Base-by-base conservation (phyloP, 2,888 invertebrate species). In the Smittia sp. region DNA sequence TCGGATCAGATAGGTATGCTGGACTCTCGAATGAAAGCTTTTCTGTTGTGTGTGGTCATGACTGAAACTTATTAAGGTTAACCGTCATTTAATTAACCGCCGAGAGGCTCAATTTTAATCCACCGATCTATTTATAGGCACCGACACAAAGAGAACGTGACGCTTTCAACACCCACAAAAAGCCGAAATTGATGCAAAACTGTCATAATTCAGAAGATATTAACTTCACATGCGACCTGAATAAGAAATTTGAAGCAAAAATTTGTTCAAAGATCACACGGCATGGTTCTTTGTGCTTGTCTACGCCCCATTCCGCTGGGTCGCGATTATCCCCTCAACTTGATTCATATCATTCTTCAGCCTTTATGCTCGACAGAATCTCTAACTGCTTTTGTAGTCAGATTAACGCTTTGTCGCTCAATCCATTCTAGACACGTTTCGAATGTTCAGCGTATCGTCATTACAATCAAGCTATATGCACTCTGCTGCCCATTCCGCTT, bases 21-120 rank as follows among this genome's bases (percentile, higher is more conserved):
- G 4, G 58, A 58, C 58, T 6, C 3, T 58, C 58, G 22, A 13
- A 58, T 58, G 58, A 20, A 22, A 58, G 58, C 18, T 58, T 58
- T 15, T 58, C 58, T 58, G 22, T 58, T 58, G 58, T 58, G 22
- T 58, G 58, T 58, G 58, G 58, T 58, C 58, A 58, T 22, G 58
- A 58, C 6, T 4, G 4, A 32, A 32, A 46, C 46, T 6, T 46
- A 46, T 46, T 46, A 46, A 46, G 46, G 46, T 46, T 46, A 46
- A 15, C 46, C 13, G 46, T n/a, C 46, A 32, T 46, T 46, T 15
- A 46, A 46, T 46, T 46, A 46, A 46, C 11, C n/a, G 46, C 13
- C 11, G 46, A 46, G 46, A 13, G 11, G 46, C n/a, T 32, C 4
- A 15, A 46, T 46, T 2, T 15, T 46, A 46, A 46, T 46, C 46